phyloP scores from a whole-genome alignment of 2,113 vertebrate species.

The Xiphias gladius region DNA sequence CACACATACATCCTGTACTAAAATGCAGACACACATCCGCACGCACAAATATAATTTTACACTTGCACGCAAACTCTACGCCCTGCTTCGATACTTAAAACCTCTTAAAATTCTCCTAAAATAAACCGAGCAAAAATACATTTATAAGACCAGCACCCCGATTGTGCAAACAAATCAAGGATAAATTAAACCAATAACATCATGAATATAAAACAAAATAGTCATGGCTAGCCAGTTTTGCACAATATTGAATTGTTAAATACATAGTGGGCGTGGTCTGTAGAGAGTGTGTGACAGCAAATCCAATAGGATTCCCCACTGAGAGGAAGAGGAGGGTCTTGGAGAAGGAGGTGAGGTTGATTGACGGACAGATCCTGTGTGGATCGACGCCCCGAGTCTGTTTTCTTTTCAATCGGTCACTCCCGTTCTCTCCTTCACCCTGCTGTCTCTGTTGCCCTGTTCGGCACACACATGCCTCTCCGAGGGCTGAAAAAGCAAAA shows the following conservation, averaged over 20 bases:
- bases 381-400: conserved; percentile 50
- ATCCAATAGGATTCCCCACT: conserved; percentile 65
- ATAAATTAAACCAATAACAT: conserved; percentile 82
- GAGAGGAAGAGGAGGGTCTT: conserved; percentile 72
- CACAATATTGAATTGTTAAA: conserved; percentile 81
- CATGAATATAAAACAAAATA: conserved; percentile 80
- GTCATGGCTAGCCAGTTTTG: conserved; percentile 81
- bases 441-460: conserved; percentile 52
- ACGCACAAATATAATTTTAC: conserved; percentile 70
- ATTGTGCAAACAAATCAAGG: conserved; percentile 82
- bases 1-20: conserved; percentile 75
- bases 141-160: conserved; percentile 79
- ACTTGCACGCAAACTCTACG: conserved; percentile 73
- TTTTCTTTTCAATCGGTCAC: conserved; percentile 60
- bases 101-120: conserved; percentile 83
- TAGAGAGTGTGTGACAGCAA: conserved; percentile 70
- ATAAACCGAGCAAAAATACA: conserved; percentile 82
- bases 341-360: conserved; percentile 72
- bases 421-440: conserved; percentile 48
- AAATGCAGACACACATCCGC: conserved; percentile 68
- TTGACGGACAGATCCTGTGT: conserved; percentile 56
- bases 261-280: conserved; percentile 79
- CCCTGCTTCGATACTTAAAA: conserved; percentile 83
- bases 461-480: conserved; percentile 51
- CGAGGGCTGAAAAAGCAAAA: conserved; percentile 58